These are phyloP conservation scores for Athalia cordata DNA, from an alignment of 2,888 invertebrate species.

Conservation along the genomic window DNA sequence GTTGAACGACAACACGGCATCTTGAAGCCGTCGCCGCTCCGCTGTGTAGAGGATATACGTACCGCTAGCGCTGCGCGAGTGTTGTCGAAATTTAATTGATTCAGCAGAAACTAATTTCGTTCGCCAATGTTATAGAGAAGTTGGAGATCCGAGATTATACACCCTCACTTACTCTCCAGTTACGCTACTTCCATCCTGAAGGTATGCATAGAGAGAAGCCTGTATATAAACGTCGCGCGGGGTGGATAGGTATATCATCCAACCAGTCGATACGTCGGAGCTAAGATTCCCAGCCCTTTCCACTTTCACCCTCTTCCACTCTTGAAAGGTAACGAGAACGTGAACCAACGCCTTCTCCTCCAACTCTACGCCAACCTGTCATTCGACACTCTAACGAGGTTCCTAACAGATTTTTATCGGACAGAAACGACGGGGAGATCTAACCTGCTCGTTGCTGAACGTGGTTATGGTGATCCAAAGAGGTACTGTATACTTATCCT, in stretches of 20 bases:
- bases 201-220: neutral
- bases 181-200: neutral
- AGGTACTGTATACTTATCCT: neutral
- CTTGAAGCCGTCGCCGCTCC: constrained; percentile 4
- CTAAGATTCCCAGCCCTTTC: constrained; percentile 10
- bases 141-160: constrained; percentile 52
- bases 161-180: neutral
- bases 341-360: constrained; percentile 30
- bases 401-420: constrained; percentile 29
- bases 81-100: constrained; percentile 65
- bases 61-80: constrained; percentile 11
- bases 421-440: constrained; percentile 27
- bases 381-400: constrained; percentile 38
- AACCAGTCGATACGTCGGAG: constrained; percentile 3
- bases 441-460: neutral
- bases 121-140: constrained; percentile 60
- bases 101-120: constrained; percentile 70
- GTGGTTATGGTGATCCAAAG: constrained; percentile 35
- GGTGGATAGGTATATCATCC: constrained; percentile 2
- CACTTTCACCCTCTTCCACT: constrained; percentile 17
- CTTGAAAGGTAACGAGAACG: constrained; percentile 17
- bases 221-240: neutral
- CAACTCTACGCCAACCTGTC: constrained; percentile 7
- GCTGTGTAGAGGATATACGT: neutral
- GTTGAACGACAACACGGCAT: constrained; percentile 9